These are phyloP conservation scores for Cyclura pinguis DNA, from an alignment of 2,797 vertebrate species.

Conservation along the genomic window DNA sequence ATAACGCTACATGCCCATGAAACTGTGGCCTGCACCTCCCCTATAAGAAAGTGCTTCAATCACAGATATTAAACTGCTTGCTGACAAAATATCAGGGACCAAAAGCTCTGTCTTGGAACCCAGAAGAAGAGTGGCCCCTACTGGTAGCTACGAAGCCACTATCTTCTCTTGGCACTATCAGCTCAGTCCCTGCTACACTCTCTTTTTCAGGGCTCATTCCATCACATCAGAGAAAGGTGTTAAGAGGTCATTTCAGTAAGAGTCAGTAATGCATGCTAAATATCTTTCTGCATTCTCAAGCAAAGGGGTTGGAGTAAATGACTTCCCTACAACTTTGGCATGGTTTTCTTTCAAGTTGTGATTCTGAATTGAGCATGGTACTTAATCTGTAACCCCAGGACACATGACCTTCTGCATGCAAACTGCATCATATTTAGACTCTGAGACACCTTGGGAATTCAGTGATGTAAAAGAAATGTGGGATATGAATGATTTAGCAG, in stretches of 20 bases:
- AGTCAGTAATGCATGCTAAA: background rate
- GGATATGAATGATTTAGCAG: background rate
- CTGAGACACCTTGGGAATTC: background rate
- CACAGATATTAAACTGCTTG: conserved; percentile 1
- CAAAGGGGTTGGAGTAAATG: too few species aligned
- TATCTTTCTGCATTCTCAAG: background rate
- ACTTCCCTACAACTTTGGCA: background rate
- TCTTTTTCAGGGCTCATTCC: background rate
- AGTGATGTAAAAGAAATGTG: background rate
- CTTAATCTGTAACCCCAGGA: background rate
- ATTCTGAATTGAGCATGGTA: background rate
- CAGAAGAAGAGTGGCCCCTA: background rate
- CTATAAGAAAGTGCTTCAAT: background rate
- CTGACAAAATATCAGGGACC: background rate
- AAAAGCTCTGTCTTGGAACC: background rate
- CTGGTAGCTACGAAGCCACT: background rate
- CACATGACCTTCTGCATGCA: background rate
- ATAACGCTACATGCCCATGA: background rate
- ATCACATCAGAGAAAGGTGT: background rate
- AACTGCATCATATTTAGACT: background rate
- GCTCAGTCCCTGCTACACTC: background rate
- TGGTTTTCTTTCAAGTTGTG: background rate
- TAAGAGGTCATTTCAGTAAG: background rate
- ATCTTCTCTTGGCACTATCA: background rate
- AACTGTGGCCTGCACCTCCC: background rate